Conservation (phyloP, 1,140 invertebrate genomes). For the Cotesia typhae region DNA sequence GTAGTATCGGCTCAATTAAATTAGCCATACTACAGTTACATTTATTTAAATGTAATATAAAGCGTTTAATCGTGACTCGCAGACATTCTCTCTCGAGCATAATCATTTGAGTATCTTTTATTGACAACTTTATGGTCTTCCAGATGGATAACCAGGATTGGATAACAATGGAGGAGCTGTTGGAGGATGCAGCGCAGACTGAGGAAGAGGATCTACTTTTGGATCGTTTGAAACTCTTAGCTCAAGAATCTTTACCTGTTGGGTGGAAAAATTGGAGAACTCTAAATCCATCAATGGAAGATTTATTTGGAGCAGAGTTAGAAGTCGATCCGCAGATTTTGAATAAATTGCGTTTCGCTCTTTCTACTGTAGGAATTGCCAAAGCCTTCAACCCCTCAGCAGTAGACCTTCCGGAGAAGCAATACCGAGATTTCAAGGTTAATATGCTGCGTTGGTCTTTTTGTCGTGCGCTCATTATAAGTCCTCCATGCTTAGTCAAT, state of each 20-base stretch:
- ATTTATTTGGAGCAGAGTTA: not conserved
- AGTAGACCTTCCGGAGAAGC: slow-evolving; percentile 35
- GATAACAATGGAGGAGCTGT: slow-evolving; percentile 2
- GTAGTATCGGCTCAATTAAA: too few relatives aligned
- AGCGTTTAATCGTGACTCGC: too few relatives aligned
- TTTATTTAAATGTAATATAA: too few relatives aligned
- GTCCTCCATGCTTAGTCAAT: slow-evolving; percentile 13
- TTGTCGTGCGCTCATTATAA: slow-evolving; percentile 36
- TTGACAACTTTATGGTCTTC: too few relatives aligned
- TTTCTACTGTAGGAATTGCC: slow-evolving; percentile 39
- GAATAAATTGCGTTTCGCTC: slow-evolving; percentile 41
- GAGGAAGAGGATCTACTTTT: slow-evolving; percentile 11
- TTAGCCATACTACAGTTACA: too few relatives aligned
- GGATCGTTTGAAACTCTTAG: slow-evolving; percentile 22
- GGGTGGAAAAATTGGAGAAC: slow-evolving; percentile 19
- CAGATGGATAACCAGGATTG: not conserved
- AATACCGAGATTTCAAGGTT: slow-evolving; percentile 36
- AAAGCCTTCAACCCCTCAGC: slow-evolving; percentile 36
- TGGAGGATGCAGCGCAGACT: not conserved
- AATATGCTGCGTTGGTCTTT: slow-evolving; percentile 44
- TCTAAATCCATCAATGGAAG: not conserved
- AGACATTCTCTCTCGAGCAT: too few relatives aligned
- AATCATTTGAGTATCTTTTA: too few relatives aligned
- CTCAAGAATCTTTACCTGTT: not conserved
- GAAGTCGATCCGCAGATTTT: slow-evolving; percentile 41